Evolutionary conservation across 2,113 vertebrate genomes (phyloP).

Genomic region (Hippocampus zosterae): DNA sequence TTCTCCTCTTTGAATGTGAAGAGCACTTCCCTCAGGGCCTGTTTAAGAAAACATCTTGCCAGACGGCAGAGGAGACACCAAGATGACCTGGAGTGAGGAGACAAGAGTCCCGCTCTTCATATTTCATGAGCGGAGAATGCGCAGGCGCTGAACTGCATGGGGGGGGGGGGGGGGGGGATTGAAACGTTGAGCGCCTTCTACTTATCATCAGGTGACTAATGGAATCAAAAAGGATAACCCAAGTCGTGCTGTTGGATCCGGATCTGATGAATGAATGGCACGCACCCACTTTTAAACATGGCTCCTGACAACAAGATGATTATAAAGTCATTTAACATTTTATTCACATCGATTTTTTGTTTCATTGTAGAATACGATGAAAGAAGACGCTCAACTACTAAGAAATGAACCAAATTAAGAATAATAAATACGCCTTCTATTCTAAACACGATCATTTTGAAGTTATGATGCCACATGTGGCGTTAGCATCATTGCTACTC

Average conservation of each 20-base stretch:
- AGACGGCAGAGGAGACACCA: constrained; percentile 19
- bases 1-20: constrained; percentile 36
- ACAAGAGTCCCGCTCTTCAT: constrained; percentile 14
- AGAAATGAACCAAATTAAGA: too few relatives aligned
- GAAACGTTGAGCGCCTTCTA: background rate
- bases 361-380: too few relatives aligned
- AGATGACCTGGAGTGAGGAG: constrained; percentile 14
- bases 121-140: constrained; percentile 12
- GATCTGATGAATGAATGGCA: constrained; percentile 26
- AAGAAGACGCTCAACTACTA: too few relatives aligned
- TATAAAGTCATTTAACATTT: too few relatives aligned
- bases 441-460: too few relatives aligned
- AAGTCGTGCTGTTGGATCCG: constrained; percentile 39
- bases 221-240: constrained; percentile 28
- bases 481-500: too few relatives aligned
- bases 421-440: too few relatives aligned
- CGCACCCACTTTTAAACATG: too few relatives aligned
- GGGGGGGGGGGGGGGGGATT: too few relatives aligned
- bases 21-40: constrained; percentile 24
- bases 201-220: constrained; percentile 22
- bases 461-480: too few relatives aligned
- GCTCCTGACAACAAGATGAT: too few relatives aligned
- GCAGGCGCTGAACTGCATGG: background rate
- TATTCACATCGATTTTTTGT: too few relatives aligned
- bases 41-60: constrained; percentile 28